These are phyloP conservation scores for Ctenodactylus gundi DNA, from an alignment of 2,113 vertebrate species.

Conservation along the genomic window DNA sequence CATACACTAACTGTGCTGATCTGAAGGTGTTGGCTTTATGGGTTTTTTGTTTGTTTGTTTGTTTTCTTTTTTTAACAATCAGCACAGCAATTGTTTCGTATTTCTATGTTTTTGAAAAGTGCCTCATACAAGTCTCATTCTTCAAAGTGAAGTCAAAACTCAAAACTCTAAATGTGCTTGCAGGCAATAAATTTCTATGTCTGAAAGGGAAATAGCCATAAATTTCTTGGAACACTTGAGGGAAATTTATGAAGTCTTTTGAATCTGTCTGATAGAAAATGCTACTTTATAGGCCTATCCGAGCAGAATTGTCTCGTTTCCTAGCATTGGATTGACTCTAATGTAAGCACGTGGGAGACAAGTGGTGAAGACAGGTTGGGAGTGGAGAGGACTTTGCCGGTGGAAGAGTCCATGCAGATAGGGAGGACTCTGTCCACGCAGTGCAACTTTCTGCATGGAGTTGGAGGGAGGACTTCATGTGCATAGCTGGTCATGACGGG, in stretches of 20 bases:
- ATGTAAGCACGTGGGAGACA: not conserved
- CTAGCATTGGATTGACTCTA: not conserved
- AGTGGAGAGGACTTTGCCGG: not conserved
- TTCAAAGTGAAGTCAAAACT: not conserved
- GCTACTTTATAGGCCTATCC: not conserved
- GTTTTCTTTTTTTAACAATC: not conserved
- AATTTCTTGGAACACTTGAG: slow-evolving; percentile 46
- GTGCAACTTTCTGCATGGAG: too few relatives aligned
- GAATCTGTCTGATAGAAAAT: slow-evolving; percentile 26
- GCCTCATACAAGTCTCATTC: not conserved
- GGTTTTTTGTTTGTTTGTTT: not conserved
- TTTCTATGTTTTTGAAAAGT: slow-evolving; percentile 26
- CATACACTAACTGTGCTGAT: not conserved
- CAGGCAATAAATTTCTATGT: slow-evolving; percentile 49
- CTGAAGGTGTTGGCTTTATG: not conserved
- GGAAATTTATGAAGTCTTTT: slow-evolving; percentile 40
- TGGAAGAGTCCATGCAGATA: accelerated
- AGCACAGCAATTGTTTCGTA: slow-evolving; percentile 17
- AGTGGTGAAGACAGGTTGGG: not conserved
- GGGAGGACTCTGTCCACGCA: not conserved
- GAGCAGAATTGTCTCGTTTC: not conserved
- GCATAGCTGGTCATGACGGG: too few relatives aligned
- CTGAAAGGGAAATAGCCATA: slow-evolving; percentile 31
- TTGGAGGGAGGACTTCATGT: not conserved
- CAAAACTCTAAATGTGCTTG: not conserved